A percentile compares a stretch with the other conserved stretches of the same genome.
Conservation (phyloP, 2,888 invertebrate genomes). For the Eupithecia tripunctaria region DNA sequence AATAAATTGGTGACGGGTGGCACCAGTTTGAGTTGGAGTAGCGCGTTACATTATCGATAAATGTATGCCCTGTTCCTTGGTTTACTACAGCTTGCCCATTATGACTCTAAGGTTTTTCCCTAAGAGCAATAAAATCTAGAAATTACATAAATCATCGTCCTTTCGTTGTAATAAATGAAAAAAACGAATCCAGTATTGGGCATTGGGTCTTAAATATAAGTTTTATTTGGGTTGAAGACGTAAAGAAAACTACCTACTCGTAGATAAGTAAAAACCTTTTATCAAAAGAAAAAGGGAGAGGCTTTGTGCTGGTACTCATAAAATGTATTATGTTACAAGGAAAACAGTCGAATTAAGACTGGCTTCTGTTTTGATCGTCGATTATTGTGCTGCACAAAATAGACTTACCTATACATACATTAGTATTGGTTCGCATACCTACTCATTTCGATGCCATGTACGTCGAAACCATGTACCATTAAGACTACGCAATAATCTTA, state of each 20-base stretch:
- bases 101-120: conserved; percentile 57
- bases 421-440: background rate
- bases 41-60: background rate
- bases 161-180: conserved; percentile 71
- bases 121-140: conserved; percentile 73
- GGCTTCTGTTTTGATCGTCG: background rate
- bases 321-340: background rate
- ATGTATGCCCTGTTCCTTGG: background rate
- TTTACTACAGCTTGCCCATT: background rate
- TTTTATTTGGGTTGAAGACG: conserved; percentile 21
- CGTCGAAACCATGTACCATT: too few species aligned
- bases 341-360: background rate
- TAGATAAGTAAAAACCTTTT: conserved; percentile 17
- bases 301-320: background rate
- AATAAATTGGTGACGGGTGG: background rate
- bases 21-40: too few species aligned
- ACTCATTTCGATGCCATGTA: too few species aligned
- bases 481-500: too few species aligned
- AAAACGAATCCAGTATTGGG: conserved; percentile 66
- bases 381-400: background rate
- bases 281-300: background rate
- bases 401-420: background rate
- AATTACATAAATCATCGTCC: conserved; percentile 79
- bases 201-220: conserved; percentile 36
- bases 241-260: conserved; percentile 11